Evolutionary conservation across 2,797 vertebrate species (phyloP).

Genomic region (Thaleichthys pacificus): DNA sequence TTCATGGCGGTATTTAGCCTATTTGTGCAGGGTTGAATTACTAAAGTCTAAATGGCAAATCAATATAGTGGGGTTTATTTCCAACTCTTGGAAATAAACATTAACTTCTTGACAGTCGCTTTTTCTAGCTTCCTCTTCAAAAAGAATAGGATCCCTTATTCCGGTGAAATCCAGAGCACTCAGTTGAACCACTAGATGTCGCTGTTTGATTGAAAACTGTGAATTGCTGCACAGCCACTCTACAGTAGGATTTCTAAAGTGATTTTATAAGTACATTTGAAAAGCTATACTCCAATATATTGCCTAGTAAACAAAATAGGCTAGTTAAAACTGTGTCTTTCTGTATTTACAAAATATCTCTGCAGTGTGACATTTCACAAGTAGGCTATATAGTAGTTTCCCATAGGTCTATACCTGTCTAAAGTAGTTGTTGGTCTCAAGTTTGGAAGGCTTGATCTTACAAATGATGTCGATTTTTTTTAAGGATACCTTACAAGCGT

Average conservation of each 20-base stretch:
- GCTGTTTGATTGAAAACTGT: background rate
- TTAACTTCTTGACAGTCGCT: background rate
- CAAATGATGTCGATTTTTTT: background rate
- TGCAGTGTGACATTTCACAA: no score
- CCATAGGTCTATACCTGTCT: background rate
- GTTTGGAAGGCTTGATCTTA: background rate
- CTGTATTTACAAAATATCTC: background rate
- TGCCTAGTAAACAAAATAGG: background rate
- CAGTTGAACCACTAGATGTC: conserved; percentile 13
- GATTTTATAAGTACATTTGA: background rate
- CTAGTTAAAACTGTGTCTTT: background rate
- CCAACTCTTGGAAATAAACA: background rate
- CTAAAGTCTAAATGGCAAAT: no score
- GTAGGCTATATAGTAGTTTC: no score
- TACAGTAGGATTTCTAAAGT: background rate
- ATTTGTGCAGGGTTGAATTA: no score
- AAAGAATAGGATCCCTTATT: background rate
- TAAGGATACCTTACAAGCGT: background rate
- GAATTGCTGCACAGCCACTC: background rate
- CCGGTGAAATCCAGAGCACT: background rate
- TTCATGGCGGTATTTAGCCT: no score
- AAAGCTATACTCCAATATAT: background rate
- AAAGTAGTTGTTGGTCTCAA: background rate
- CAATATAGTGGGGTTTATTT: no score
- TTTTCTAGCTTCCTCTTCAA: background rate